Base-by-base conservation (phyloP, 2,113 vertebrate species). In the Pardalotus punctatus region DNA sequence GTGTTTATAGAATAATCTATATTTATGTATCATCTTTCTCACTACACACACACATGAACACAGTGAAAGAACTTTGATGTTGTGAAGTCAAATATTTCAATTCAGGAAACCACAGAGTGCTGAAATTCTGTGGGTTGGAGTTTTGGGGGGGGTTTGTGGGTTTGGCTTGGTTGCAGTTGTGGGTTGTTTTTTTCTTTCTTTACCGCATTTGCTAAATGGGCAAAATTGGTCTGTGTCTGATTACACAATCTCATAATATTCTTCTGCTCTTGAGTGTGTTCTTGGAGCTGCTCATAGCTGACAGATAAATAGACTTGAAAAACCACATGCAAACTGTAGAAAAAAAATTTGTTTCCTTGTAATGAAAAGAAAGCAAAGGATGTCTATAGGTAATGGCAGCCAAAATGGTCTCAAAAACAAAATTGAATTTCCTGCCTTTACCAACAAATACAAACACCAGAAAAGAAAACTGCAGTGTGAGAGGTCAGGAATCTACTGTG, bases 1-100 rank as follows among this genome's bases (percentile, higher is more conserved):
- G 21, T 91, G 54, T 66, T 91, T 88, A 94, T 92, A 60, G 67
- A 90, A 95, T 96, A 95, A 96, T 93, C 89, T 93, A 18, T 95
- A 95, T 95, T 97, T 97, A 70, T 83, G 33, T 78, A 81, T 24
- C 27, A 38, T 66, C 38, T 81, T 90, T 73, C 16, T 28, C 24
- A 61, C 50, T 29, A 14, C 23, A 77, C 23, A 93, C 27, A 48
- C 38, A 69, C 4, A 73, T 1, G 74, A 82, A 48, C 8, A 60
- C 10, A 66, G 27, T 81, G 62, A 78, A 81, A 94, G 60, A 83
- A 40, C 54, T 71, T 81, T 36, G 38, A 79, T 78, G 43, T 28
- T 74, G 6, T 47, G 14, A 90, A 88, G n/a, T 51, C 35, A 86
- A 88, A 45, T 84, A 73, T 80, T 86, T 81, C 33, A 69, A 4